Conservation (phyloP, 2,888 invertebrate genomes). For the Pilophorus perplexus region DNA sequence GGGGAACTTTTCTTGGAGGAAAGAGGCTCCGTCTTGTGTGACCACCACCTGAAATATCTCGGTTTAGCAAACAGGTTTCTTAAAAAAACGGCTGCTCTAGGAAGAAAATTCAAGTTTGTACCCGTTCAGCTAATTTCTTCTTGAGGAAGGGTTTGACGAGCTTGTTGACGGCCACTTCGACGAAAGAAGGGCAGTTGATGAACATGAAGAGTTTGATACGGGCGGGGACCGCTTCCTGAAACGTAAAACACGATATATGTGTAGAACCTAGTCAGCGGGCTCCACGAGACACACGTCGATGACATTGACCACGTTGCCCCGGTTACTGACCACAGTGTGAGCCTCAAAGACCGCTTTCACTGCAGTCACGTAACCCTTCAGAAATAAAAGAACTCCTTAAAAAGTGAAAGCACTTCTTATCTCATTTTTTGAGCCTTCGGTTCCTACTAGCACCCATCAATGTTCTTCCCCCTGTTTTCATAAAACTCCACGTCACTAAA, state of each 20-base stretch:
- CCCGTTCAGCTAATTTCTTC: constrained; percentile 34
- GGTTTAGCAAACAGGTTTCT: neutral
- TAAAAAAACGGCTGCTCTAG: neutral
- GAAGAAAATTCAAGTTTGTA: constrained; percentile 12
- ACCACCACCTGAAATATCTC: constrained; percentile 12
- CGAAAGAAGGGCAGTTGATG: constrained; percentile 33
- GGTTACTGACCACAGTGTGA: neutral
- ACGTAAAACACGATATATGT: neutral
- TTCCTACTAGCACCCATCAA: too few relatives aligned
- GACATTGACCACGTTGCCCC: constrained; percentile 14
- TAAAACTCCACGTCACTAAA: too few relatives aligned
- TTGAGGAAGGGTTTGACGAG: constrained; percentile 31
- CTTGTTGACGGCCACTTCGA: constrained; percentile 33
- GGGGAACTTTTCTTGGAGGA: constrained; percentile 57
- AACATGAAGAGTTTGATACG: constrained; percentile 32
- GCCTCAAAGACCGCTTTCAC: constrained; percentile 3
- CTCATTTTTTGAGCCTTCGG: too few relatives aligned
- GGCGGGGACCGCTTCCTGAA: constrained; percentile 30
- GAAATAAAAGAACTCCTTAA: neutral
- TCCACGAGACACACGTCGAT: neutral
- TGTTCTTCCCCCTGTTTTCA: too few relatives aligned
- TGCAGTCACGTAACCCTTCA: constrained; percentile 16
- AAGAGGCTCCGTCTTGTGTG: constrained; percentile 18
- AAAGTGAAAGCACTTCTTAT: constrained; percentile 6
- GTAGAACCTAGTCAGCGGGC: neutral